Evolutionary conservation across 2,888 invertebrate genomes (phyloP).

Genomic region (Mythimna albipuncta): DNA sequence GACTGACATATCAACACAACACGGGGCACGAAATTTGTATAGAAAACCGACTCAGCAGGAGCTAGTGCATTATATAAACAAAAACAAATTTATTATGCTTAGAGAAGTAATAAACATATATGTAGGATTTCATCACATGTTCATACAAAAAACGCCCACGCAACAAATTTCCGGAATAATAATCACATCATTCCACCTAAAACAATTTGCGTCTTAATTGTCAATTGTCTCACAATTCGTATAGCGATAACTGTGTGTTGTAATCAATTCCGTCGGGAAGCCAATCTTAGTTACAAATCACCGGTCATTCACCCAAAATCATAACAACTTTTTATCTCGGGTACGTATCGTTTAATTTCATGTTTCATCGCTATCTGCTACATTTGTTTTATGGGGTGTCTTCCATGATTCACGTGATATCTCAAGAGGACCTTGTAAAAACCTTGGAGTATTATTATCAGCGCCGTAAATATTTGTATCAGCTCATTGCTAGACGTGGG

Average conservation of each 20-base stretch:
- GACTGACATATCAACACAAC: too few relatives aligned
- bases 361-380: conserved; percentile 13
- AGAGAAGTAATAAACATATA: not conserved
- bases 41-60: too few relatives aligned
- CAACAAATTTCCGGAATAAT: not conserved
- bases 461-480: not conserved
- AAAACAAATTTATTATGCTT: not conserved
- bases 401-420: conserved; percentile 4
- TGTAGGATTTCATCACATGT: not conserved
- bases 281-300: not conserved
- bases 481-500: not conserved
- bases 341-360: conserved; percentile 14
- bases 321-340: conserved; percentile 15
- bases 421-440: not conserved
- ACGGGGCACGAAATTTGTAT: too few relatives aligned
- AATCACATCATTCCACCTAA: not conserved
- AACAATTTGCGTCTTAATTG: not conserved
- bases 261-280: conserved; percentile 1
- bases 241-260: conserved; percentile 2
- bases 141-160: not conserved
- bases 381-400: conserved; percentile 1
- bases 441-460: not conserved
- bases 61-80: not conserved
- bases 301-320: conserved; percentile 37
- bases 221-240: not conserved